phyloP scores from a whole-genome alignment of 2,888 invertebrate genomes.

The Saturnia pavonia region DNA sequence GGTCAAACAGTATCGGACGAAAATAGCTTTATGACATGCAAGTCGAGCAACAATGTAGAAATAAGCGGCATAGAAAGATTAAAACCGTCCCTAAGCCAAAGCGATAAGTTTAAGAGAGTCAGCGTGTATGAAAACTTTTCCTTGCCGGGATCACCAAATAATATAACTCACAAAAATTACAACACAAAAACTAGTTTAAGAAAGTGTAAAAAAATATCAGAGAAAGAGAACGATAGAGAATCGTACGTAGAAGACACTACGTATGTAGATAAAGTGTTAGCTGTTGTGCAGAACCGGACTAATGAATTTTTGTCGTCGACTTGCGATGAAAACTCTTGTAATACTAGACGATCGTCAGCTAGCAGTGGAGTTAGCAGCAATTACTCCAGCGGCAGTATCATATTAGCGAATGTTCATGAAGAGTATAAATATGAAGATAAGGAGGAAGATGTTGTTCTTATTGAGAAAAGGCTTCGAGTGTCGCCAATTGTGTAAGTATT shows the following conservation, averaged over 20 bases:
- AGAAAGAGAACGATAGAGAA: constrained; percentile 23
- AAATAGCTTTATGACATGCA: constrained; percentile 63
- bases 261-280: constrained; percentile 61
- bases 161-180: constrained; percentile 67
- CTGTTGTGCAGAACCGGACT: constrained; percentile 65
- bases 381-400: constrained; percentile 66
- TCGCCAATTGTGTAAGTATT: constrained; percentile 78
- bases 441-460: constrained; percentile 86
- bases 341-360: constrained; percentile 71
- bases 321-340: constrained; percentile 46
- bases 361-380: constrained; percentile 75
- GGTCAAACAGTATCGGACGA: constrained; percentile 39
- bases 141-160: constrained; percentile 67
- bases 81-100: constrained; percentile 49
- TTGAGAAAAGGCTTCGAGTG: constrained; percentile 83
- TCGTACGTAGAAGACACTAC: constrained; percentile 45
- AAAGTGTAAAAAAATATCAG: constrained; percentile 34
- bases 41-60: constrained; percentile 53
- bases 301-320: constrained; percentile 65
- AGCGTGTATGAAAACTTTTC: constrained; percentile 74
- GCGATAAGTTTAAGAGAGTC: constrained; percentile 37
- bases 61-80: constrained; percentile 63
- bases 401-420: constrained; percentile 84
- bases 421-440: constrained; percentile 89
- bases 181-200: constrained; percentile 62